Evolutionary conservation across 2,888 invertebrate species (phyloP).

Genomic region (Chrysolina americana): DNA sequence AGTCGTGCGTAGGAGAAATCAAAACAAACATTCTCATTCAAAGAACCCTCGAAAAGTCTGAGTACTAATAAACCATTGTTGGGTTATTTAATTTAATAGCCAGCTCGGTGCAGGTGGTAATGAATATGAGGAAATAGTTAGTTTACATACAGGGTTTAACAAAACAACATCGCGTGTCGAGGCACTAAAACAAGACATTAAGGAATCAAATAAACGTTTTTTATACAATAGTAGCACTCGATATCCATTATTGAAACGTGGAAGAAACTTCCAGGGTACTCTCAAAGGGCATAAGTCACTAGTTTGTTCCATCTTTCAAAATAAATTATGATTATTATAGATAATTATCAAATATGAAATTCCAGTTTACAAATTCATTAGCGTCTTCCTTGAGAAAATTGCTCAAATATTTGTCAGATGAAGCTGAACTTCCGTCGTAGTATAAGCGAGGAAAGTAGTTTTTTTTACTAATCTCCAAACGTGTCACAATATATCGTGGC

Average conservation of each 20-base stretch:
- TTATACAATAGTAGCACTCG: constrained; percentile 32
- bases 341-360: too few species aligned
- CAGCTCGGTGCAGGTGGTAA: constrained; percentile 46
- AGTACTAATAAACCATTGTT: constrained; percentile 35
- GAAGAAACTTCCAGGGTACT: background rate
- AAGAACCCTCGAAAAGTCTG: constrained; percentile 28
- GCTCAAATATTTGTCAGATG: too few species aligned
- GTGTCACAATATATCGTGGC: too few species aligned
- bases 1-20: constrained; percentile 31
- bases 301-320: too few species aligned
- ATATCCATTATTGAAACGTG: constrained; percentile 19
- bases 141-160: constrained; percentile 43
- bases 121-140: constrained; percentile 46
- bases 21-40: constrained; percentile 31
- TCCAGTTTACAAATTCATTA: too few species aligned
- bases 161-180: constrained; percentile 44
- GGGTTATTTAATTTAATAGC: constrained; percentile 37
- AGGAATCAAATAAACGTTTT: constrained; percentile 47
- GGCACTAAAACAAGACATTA: constrained; percentile 49
- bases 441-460: too few species aligned
- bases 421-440: too few species aligned
- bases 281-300: too few species aligned
- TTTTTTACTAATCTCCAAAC: too few species aligned
- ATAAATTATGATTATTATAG: too few species aligned
- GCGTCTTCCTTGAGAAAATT: too few species aligned